phyloP scores from a whole-genome alignment of 2,797 vertebrate genomes.

The Sylvia borin region DNA sequence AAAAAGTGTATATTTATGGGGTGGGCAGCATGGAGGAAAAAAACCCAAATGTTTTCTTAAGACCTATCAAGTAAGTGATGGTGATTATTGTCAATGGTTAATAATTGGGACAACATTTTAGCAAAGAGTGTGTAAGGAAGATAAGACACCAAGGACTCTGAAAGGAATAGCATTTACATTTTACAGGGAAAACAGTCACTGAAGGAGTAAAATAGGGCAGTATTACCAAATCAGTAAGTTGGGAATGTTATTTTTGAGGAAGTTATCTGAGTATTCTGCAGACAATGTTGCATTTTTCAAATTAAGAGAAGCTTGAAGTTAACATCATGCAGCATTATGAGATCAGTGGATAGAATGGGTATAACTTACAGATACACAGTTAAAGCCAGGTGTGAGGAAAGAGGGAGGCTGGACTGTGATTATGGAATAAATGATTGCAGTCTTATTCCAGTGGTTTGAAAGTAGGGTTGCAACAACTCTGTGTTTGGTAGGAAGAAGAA shows the following conservation, averaged over 20 bases:
- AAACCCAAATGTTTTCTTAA: not conserved
- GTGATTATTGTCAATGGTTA: not conserved
- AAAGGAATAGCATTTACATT: not conserved
- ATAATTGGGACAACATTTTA: not conserved
- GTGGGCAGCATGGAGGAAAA: not conserved
- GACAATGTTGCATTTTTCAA: not conserved
- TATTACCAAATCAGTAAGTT: not conserved
- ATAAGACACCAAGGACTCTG: not conserved
- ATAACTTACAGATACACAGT: not conserved
- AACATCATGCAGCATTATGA: not conserved
- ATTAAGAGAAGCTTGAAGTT: not conserved
- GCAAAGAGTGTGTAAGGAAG: not conserved
- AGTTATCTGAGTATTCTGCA: not conserved
- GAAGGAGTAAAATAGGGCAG: not conserved
- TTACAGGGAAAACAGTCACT: not conserved
- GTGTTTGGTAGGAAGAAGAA: not conserved
- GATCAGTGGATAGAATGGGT: not conserved
- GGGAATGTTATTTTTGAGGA: not conserved
- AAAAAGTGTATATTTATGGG: not conserved
- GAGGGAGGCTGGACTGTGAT: not conserved
- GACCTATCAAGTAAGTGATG: not conserved
- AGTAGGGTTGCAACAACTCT: not conserved
- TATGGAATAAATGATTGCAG: not conserved
- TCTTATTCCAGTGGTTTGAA: not conserved
- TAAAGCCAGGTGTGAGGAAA: not conserved